These are phyloP conservation scores for Megalops atlanticus DNA, from an alignment of 2,113 vertebrate species.

Conservation along the genomic window DNA sequence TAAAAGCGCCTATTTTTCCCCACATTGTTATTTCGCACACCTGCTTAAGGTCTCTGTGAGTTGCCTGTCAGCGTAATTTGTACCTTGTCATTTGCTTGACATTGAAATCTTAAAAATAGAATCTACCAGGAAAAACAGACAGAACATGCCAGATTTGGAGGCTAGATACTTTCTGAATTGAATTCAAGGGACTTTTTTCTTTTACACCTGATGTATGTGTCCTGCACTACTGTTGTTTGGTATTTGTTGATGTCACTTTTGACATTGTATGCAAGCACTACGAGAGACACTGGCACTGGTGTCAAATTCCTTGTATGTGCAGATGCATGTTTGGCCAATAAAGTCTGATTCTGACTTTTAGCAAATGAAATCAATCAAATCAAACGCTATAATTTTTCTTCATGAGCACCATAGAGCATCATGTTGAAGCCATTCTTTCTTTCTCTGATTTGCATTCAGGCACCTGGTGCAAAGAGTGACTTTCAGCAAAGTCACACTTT, in stretches of 20 bases:
- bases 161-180: neutral
- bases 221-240: no score
- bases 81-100: slow-evolving; percentile 35
- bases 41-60: slow-evolving; percentile 32
- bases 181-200: no score
- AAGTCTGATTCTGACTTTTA: no score
- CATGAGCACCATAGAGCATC: neutral
- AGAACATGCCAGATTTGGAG: neutral
- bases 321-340: no score
- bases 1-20: slow-evolving; percentile 31
- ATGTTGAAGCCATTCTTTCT: neutral
- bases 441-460: neutral
- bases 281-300: no score
- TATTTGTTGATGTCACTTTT: no score
- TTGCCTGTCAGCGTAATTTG: slow-evolving; percentile 34
- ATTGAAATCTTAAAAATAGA: slow-evolving; percentile 39
- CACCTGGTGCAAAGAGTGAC: neutral
- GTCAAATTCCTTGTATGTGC: no score
- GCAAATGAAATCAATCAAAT: no score
- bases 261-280: no score
- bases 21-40: slow-evolving; percentile 18
- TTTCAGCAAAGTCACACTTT: neutral
- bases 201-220: no score
- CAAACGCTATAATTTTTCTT: neutral
- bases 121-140: neutral